A percentile compares a stretch with the other conserved stretches of the same genome.
Conservation (phyloP, 1,140 invertebrate species). For the Dendrolimus kikuchii region DNA sequence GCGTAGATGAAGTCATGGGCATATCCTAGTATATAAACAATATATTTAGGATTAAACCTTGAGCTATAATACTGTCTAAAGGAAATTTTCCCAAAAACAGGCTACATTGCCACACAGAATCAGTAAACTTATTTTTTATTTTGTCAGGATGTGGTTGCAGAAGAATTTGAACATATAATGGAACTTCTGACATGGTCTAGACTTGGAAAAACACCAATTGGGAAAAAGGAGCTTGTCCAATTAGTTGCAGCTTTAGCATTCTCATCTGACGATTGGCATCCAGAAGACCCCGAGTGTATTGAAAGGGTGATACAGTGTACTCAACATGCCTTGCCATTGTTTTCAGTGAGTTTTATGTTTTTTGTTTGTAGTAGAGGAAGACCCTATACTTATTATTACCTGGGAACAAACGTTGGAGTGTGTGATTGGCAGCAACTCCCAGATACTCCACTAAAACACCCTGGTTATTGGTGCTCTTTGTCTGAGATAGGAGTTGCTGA, state of each 20-base stretch:
- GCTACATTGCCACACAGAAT: neutral
- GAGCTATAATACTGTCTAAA: no score
- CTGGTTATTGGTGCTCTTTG: no score
- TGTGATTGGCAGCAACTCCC: constrained; percentile 4
- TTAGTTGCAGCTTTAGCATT: constrained; percentile 88
- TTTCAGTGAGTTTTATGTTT: constrained; percentile 81
- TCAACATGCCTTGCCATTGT: constrained; percentile 87
- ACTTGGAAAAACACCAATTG: constrained; percentile 84
- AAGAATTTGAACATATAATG: constrained; percentile 94
- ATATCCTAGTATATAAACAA: no score
- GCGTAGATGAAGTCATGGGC: no score
- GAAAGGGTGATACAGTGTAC: constrained; percentile 89
- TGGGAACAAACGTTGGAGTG: neutral
- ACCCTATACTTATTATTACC: no score
- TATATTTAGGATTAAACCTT: no score
- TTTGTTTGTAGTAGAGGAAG: no score
- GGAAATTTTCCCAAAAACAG: no score
- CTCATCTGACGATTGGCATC: constrained; percentile 84
- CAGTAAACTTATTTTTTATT: neutral
- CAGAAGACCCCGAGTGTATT: constrained; percentile 82
- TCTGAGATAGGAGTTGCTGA: no score
- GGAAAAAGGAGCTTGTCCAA: constrained; percentile 90
- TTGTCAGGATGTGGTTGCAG: constrained; percentile 86
- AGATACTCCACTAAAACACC: no score
- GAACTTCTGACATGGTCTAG: constrained; percentile 86